Evolutionary conservation across 2,888 invertebrate species (phyloP).

Genomic region (Gastrophysa polygoni): DNA sequence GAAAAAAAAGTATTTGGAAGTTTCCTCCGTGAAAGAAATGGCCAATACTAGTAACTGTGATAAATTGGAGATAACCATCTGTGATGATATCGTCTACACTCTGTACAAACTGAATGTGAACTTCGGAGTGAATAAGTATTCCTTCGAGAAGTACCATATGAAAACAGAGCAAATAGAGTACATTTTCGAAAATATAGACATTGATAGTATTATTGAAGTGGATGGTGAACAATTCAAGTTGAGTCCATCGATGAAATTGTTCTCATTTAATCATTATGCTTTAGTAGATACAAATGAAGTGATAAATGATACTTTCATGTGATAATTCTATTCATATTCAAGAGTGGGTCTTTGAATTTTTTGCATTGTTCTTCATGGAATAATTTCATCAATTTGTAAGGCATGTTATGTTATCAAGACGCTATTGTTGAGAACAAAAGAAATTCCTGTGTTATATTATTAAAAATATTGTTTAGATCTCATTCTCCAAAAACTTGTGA

Average conservation of each 20-base stretch:
- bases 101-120: constrained; percentile 37
- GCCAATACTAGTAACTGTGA: constrained; percentile 32
- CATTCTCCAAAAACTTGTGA: too few species aligned
- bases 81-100: constrained; percentile 43
- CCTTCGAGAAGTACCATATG: constrained; percentile 30
- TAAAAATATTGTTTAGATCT: too few species aligned
- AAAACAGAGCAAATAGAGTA: constrained; percentile 23
- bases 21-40: constrained; percentile 28
- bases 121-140: not conserved
- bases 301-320: constrained; percentile 17
- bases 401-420: too few species aligned
- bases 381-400: too few species aligned
- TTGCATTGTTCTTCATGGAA: too few species aligned
- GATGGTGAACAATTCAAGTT: constrained; percentile 10
- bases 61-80: constrained; percentile 41
- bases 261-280: constrained; percentile 21
- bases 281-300: constrained; percentile 24
- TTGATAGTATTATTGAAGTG: not conserved
- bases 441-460: too few species aligned
- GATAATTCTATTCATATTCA: too few species aligned
- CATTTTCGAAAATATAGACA: constrained; percentile 19
- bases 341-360: too few species aligned
- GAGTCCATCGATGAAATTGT: constrained; percentile 16
- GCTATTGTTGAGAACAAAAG: too few species aligned
- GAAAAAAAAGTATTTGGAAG: constrained; percentile 29